Base-by-base conservation (phyloP, 1,140 invertebrate species). In the Chironomus striatipennis region DNA sequence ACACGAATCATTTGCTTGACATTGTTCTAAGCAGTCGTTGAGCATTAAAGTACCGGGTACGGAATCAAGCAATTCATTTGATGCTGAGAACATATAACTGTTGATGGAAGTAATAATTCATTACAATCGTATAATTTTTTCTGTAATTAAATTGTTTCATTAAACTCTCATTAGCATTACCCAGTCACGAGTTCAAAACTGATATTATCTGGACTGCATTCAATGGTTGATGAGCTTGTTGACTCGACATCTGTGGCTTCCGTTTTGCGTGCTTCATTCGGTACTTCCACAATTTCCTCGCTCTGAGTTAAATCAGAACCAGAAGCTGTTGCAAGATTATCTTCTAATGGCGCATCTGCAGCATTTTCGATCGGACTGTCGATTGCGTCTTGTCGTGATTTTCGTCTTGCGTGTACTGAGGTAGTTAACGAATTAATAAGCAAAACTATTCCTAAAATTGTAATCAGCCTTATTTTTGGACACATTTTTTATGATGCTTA, bases 141-240 rank as follows among this genome's bases (percentile, higher is more conserved):
- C 18, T 70, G n/a, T n/a, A 57, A 57, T 57, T 57, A n/a, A 57
- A 57, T 57, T 57, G 5, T n/a, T 57, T 57, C 47, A n/a, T 57
- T 57, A 12, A 15, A 12, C 12, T 57, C 5, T 57, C n/a, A n/a
- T 57, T 57, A 12, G 79, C 79, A 83, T 57, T 83, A 86, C 85
- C 94, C 94, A 74, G 94, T 96, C 76, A 95, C 89, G 75, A 96
- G 86, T 85, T 96, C 94, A 82, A 96, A 96, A 77, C 91, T 91
- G 75, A 93, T 89, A 88, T 92, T 91, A 83, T 94, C 92, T 42
- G 91, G 88, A 81, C 92, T 90, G 79, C 91, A 93, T 79, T 92
- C 90, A 75, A 90, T 89, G 5, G 8, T 18, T 7, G n/a, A 18
- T 20, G 65, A 70, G 6, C 17, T 21, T 70, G 15, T 70, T 18